Evolutionary conservation across 1,140 invertebrate genomes (phyloP).

Genomic region (Coelopa frigida): DNA sequence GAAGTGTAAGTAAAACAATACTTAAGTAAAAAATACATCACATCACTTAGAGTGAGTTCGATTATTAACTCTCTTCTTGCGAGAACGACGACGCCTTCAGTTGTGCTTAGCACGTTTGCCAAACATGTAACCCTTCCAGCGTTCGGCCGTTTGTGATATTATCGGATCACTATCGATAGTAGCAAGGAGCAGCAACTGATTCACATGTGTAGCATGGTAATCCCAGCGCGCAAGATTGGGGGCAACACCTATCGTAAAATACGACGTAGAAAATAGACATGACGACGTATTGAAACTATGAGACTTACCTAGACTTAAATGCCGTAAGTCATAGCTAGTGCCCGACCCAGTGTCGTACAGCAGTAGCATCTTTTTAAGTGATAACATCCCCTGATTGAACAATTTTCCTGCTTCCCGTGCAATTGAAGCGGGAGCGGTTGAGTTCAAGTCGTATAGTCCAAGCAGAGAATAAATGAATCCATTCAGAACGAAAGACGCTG

Average conservation of each 20-base stretch:
- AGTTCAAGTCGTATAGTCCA: constrained; percentile 87
- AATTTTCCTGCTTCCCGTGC: constrained; percentile 64
- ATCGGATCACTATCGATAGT: constrained; percentile 81
- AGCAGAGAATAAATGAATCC: constrained; percentile 98
- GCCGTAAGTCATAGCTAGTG: constrained; percentile 93
- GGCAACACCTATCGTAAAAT: constrained; percentile 52
- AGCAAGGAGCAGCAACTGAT: constrained; percentile 84
- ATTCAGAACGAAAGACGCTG: constrained; percentile 93
- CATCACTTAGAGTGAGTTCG: background rate
- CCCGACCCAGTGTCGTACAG: constrained; percentile 94
- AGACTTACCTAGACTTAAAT: constrained; percentile 65
- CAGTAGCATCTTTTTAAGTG: constrained; percentile 81
- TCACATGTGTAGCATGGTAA: constrained; percentile 97
- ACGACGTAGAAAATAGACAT: background rate
- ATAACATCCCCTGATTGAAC: constrained; percentile 79
- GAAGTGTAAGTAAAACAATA: background rate
- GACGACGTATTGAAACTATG: background rate
- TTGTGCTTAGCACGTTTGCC: constrained; percentile 91
- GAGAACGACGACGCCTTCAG: constrained; percentile 25
- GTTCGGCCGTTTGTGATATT: constrained; percentile 74
- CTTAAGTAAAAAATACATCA: background rate
- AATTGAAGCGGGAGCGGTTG: constrained; percentile 55
- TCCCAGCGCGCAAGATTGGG: constrained; percentile 94
- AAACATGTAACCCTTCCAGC: constrained; percentile 94
- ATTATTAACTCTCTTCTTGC: constrained; percentile 1